Evolutionary conservation across 2,113 vertebrate genomes (phyloP).

Genomic region (Pygoscelis antarcticus): DNA sequence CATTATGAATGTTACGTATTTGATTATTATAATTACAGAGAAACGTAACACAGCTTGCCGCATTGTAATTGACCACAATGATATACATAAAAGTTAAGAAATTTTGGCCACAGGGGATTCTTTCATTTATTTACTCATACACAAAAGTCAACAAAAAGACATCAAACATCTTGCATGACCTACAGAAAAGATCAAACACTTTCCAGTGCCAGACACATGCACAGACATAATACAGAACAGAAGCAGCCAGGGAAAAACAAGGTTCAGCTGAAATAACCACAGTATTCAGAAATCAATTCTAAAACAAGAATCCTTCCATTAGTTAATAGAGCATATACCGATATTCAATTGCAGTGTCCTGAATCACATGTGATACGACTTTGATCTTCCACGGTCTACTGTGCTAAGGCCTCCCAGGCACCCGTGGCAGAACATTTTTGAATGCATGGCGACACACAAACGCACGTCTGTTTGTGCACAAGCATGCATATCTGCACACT

Average conservation of each 20-base stretch:
- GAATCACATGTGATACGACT: accelerated
- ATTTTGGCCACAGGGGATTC: slow-evolving; percentile 30
- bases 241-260: slow-evolving; percentile 13
- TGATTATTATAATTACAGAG: slow-evolving; percentile 45
- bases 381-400: neutral
- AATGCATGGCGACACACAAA: accelerated
- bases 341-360: neutral
- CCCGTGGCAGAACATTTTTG: neutral
- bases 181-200: slow-evolving; percentile 60
- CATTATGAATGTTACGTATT: slow-evolving; percentile 25
- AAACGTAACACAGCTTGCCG: neutral
- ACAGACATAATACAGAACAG: slow-evolving; percentile 51
- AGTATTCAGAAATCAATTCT: neutral
- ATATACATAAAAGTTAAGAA: slow-evolving; percentile 35
- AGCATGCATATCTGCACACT: neutral
- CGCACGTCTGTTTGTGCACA: accelerated
- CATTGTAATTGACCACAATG: slow-evolving; percentile 36
- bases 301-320: neutral
- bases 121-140: slow-evolving; percentile 40
- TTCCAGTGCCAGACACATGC: slow-evolving; percentile 34
- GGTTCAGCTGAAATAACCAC: slow-evolving; percentile 19
- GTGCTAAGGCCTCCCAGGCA: neutral
- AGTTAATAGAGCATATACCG: neutral
- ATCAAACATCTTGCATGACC: slow-evolving; percentile 52
- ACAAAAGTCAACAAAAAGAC: slow-evolving; percentile 26